Conservation (phyloP, 2,797 vertebrate genomes). For the Buceros bicornis region DNA sequence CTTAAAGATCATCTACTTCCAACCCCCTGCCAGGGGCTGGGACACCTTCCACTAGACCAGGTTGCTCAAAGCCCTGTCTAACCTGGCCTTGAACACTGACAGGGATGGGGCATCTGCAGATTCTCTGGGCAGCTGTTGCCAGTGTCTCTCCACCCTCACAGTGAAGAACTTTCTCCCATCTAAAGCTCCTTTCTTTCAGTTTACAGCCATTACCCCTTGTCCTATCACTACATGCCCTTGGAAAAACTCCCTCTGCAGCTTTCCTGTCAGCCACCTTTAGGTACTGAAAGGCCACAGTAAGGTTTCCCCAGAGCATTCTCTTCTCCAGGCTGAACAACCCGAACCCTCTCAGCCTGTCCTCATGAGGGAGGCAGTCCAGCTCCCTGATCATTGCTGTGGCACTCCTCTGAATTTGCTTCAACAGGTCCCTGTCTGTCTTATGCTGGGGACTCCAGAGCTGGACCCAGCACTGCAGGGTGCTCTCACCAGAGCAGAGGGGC, state of each 20-base stretch:
- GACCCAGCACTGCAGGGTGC: background rate
- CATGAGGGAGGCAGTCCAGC: background rate
- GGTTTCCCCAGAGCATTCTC: background rate
- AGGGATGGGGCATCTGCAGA: background rate
- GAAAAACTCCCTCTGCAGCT: background rate
- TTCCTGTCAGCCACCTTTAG: background rate
- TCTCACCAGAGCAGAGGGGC: background rate
- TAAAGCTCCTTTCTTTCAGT: background rate
- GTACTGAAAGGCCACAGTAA: background rate
- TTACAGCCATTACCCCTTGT: background rate
- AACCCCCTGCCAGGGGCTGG: background rate
- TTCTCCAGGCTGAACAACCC: background rate
- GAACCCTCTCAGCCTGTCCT: background rate
- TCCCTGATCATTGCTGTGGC: background rate
- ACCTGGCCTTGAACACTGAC: background rate
- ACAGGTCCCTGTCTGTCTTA: background rate
- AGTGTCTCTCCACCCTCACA: background rate
- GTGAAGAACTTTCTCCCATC: background rate
- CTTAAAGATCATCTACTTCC: background rate
- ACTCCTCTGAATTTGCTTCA: background rate
- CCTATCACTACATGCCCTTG: background rate
- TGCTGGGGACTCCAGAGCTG: background rate
- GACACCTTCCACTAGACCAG: background rate
- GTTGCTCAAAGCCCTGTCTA: background rate
- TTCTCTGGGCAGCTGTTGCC: background rate